Conservation (phyloP, 2,888 invertebrate species). For the Anticlea derivata region DNA sequence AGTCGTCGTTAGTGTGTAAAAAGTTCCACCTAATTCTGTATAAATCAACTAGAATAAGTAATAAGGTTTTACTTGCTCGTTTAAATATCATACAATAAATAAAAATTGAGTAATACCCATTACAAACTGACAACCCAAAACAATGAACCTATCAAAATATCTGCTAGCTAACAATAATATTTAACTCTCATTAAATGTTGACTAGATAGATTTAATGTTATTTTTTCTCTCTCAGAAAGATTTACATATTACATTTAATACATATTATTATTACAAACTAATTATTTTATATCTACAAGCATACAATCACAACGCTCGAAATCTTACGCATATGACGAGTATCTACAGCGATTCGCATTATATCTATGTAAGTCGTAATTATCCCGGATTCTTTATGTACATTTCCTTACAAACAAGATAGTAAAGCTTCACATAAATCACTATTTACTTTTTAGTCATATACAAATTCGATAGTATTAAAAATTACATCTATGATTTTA, state of each 20-base stretch:
- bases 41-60: too few relatives aligned
- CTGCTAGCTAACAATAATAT: background rate
- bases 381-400: constrained; percentile 80
- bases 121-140: too few relatives aligned
- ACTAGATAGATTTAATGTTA: constrained; percentile 1
- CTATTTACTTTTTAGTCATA: constrained; percentile 43
- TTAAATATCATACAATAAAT: too few relatives aligned
- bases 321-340: constrained; percentile 34
- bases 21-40: too few relatives aligned
- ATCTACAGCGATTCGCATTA: constrained; percentile 58
- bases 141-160: background rate
- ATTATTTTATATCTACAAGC: constrained; percentile 40
- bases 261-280: constrained; percentile 29
- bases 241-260: background rate
- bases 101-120: too few relatives aligned
- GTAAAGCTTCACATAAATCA: constrained; percentile 73
- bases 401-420: constrained; percentile 64
- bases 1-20: too few relatives aligned
- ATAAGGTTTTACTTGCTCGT: too few relatives aligned
- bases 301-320: constrained; percentile 37
- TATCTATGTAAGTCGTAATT: constrained; percentile 81
- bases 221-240: constrained; percentile 18
- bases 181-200: background rate
- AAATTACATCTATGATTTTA: constrained; percentile 27
- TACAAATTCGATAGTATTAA: constrained; percentile 37